These are phyloP conservation scores for Pogonomyrmex barbatus DNA, from an alignment of 1,140 invertebrate genomes.

Conservation along the genomic window DNA sequence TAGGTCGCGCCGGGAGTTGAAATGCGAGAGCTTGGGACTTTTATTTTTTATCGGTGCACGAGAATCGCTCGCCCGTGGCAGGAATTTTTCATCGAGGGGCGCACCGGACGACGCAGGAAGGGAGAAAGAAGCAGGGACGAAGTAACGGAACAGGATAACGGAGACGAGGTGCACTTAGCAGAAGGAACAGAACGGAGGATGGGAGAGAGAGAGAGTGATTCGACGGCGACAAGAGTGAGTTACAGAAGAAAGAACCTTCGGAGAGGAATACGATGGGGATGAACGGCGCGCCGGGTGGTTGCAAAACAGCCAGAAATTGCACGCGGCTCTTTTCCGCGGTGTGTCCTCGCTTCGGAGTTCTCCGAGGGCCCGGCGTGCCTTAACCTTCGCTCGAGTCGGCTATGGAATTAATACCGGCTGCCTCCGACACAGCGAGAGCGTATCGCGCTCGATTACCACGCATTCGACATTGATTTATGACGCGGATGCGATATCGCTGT, in stretches of 20 bases:
- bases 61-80: slow-evolving; percentile 55
- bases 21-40: slow-evolving; percentile 61
- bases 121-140: slow-evolving; percentile 60
- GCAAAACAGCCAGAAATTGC: slow-evolving; percentile 56
- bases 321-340: slow-evolving; percentile 53
- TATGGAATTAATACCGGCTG: slow-evolving; percentile 75
- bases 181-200: slow-evolving; percentile 36
- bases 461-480: slow-evolving; percentile 81
- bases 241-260: slow-evolving; percentile 61
- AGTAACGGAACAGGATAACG: slow-evolving; percentile 65
- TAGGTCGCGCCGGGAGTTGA: slow-evolving; percentile 36
- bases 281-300: slow-evolving; percentile 7
- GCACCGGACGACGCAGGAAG: slow-evolving; percentile 42
- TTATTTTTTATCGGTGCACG: slow-evolving; percentile 66
- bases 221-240: slow-evolving; percentile 52
- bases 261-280: slow-evolving; percentile 27
- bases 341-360: slow-evolving; percentile 20
- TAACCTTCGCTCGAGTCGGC: slow-evolving; percentile 60
- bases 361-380: background rate
- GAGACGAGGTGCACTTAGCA: slow-evolving; percentile 76
- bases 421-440: slow-evolving; percentile 57
- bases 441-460: slow-evolving; percentile 79
- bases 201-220: slow-evolving; percentile 41
- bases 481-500: slow-evolving; percentile 73
- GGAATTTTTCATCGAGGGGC: slow-evolving; percentile 74